Conservation (phyloP, 35 echinoderm and acorn worm species). For the Stichopus chloronotus region DNA sequence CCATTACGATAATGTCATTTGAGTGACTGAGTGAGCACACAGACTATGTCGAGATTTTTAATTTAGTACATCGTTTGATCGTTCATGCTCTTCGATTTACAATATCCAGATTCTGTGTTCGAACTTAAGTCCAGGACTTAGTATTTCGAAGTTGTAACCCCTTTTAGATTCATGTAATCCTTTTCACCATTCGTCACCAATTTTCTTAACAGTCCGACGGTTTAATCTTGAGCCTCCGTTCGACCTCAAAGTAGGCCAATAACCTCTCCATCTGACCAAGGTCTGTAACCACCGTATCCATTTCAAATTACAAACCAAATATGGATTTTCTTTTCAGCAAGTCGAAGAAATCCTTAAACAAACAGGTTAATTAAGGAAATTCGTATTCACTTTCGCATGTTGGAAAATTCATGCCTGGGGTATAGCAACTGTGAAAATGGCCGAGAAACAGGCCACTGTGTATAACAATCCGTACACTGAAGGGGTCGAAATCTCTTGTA, state of each 20-base stretch:
- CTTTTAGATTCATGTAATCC: no score
- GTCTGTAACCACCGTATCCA: slow-evolving; percentile 26
- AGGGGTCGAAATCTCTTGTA: not conserved
- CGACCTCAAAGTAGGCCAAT: slow-evolving; percentile 34
- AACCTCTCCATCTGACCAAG: slow-evolving; percentile 29
- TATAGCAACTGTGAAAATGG: not conserved
- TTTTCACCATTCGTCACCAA: not conserved
- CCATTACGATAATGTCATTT: no score
- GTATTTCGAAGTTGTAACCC: no score
- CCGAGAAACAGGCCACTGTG: not conserved
- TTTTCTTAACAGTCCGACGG: not conserved
- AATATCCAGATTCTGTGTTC: no score
- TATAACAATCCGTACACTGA: not conserved
- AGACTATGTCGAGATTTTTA: no score
- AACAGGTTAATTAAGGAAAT: slow-evolving; percentile 55
- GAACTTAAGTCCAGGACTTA: no score
- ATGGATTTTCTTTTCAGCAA: slow-evolving; percentile 35
- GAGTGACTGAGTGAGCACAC: no score
- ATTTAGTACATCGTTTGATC: no score
- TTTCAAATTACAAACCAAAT: slow-evolving; percentile 52
- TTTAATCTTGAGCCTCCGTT: slow-evolving; percentile 17
- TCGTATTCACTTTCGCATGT: slow-evolving; percentile 46
- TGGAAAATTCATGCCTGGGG: slow-evolving; percentile 45
- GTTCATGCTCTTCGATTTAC: no score
- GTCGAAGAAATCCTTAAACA: slow-evolving; percentile 51